Evolutionary conservation across 1,140 invertebrate species (phyloP).

Genomic region (Diploscapter pachys): DNA sequence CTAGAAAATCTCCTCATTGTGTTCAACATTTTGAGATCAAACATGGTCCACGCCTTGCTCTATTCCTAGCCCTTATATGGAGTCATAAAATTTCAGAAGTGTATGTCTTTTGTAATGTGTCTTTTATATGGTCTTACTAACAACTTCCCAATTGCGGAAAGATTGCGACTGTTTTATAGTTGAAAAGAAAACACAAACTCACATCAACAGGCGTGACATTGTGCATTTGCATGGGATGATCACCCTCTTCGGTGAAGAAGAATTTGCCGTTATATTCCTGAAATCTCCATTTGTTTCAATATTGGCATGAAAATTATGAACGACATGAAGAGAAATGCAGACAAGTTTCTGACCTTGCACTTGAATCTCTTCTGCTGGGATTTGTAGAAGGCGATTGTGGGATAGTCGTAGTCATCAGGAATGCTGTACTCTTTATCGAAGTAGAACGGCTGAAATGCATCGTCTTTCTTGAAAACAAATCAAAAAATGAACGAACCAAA

Average conservation of each 20-base stretch:
- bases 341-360: conserved; percentile 8
- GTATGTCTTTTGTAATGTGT: not conserved
- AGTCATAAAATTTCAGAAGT: not conserved
- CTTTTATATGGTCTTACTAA: not conserved
- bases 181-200: not conserved
- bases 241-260: conserved; percentile 4
- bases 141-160: conserved; percentile 1
- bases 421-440: conserved; percentile 51
- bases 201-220: conserved; percentile 13
- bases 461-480: not conserved
- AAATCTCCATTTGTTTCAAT: conserved; percentile 7
- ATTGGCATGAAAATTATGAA: conserved; percentile 21
- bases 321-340: conserved; percentile 37
- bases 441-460: conserved; percentile 52
- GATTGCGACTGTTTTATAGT: not conserved
- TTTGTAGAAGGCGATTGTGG: conserved; percentile 49
- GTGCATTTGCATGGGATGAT: conserved; percentile 8
- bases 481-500: conserved; percentile 40
- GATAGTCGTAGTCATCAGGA: conserved; percentile 49
- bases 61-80: no score
- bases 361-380: conserved; percentile 47
- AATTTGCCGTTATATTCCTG: conserved; percentile 15
- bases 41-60: no score
- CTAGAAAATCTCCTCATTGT: no score
- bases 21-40: no score